Conservation (phyloP, 2,797 vertebrate genomes). For the Chelidonichthys spinosus region DNA sequence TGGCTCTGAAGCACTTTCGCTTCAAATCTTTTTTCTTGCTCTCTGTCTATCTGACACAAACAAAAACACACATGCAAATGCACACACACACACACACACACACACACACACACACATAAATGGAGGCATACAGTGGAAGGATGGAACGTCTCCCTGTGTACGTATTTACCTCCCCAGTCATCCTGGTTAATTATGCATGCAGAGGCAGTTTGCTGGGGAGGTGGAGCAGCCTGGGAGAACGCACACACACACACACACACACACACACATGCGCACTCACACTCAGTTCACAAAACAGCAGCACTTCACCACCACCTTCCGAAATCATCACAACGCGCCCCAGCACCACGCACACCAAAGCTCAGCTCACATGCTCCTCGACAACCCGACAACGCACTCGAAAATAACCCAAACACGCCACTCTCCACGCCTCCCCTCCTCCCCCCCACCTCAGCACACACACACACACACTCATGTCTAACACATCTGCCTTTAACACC, state of each 20-base stretch:
- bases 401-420: constrained; percentile 64
- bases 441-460: constrained; percentile 13
- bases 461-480: constrained; percentile 37
- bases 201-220: constrained; percentile 72
- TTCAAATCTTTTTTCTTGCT: constrained; percentile 64
- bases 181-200: constrained; percentile 82
- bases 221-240: constrained; percentile 69
- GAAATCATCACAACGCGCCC: constrained; percentile 50
- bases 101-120: constrained; percentile 26
- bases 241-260: constrained; percentile 29
- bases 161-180: constrained; percentile 78
- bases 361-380: constrained; percentile 55
- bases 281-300: constrained; percentile 43
- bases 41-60: constrained; percentile 66
- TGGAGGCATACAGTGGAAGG: constrained; percentile 54
- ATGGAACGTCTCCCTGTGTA: constrained; percentile 63
- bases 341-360: constrained; percentile 39
- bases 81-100: constrained; percentile 46
- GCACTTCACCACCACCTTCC: constrained; percentile 50
- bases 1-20: constrained; percentile 60
- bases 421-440: constrained; percentile 4
- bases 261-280: constrained; percentile 24
- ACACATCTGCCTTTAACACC: constrained; percentile 72
- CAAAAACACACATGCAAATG: constrained; percentile 44
- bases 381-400: constrained; percentile 51